These are phyloP conservation scores for Gambusia yucatana DNA, from an alignment of 2,797 vertebrate genomes.

Conservation along the genomic window DNA sequence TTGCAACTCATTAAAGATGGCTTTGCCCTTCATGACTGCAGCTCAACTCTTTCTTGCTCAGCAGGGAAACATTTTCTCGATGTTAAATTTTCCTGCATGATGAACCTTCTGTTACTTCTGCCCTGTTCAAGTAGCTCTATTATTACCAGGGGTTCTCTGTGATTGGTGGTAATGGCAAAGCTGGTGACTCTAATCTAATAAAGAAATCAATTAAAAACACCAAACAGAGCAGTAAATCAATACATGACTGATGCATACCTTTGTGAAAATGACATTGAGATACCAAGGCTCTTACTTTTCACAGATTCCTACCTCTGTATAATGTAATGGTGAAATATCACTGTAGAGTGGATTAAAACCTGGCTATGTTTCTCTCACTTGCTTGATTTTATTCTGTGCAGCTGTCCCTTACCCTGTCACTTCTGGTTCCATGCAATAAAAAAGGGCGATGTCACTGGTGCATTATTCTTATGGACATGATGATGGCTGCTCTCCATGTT, in stretches of 20 bases:
- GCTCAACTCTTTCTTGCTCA: constrained; percentile 15
- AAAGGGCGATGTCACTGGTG: not conserved
- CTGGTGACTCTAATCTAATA: not conserved
- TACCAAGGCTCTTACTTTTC: not conserved
- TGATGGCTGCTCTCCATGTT: constrained; percentile 4
- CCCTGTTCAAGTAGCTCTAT: not conserved
- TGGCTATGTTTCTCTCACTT: not conserved
- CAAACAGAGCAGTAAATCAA: not conserved
- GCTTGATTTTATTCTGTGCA: not conserved
- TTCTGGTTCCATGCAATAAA: not conserved
- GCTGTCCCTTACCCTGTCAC: not conserved
- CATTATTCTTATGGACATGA: not conserved
- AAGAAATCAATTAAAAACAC: not conserved
- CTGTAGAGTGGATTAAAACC: not conserved
- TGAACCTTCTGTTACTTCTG: constrained; percentile 9
- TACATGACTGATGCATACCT: not conserved
- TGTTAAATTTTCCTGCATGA: constrained; percentile 2
- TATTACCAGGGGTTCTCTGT: constrained; percentile 7
- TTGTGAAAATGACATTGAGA: not conserved
- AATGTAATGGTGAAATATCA: not conserved
- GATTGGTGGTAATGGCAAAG: not conserved
- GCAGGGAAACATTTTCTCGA: constrained; percentile 14
- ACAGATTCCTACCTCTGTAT: not conserved
- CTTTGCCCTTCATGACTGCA: constrained; percentile 15
- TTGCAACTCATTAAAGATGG: constrained; percentile 24